These are phyloP conservation scores for Corythornis cristatus DNA, from an alignment of 2,113 vertebrate genomes.

Conservation along the genomic window DNA sequence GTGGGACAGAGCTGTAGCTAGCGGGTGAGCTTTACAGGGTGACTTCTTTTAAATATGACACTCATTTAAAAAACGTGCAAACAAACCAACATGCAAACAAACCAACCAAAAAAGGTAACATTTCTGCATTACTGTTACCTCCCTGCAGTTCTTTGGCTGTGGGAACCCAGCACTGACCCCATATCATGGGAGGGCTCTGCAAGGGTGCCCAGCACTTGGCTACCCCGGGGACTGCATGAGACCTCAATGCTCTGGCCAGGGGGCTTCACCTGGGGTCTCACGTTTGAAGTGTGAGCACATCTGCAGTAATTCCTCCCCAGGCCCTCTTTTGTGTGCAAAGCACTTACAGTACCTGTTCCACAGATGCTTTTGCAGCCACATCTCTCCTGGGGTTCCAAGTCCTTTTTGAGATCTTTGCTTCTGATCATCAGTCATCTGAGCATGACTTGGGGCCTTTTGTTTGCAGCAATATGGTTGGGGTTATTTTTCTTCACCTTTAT, in stretches of 20 bases:
- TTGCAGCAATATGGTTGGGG: not conserved
- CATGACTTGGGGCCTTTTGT: not conserved
- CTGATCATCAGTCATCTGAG: accelerated
- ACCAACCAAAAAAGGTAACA: not conserved
- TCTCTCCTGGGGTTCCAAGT: not conserved
- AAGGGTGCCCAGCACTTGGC: not conserved
- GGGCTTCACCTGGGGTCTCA: not conserved
- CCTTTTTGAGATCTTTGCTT: not conserved
- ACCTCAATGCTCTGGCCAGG: too few relatives aligned
- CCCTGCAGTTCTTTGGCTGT: not conserved
- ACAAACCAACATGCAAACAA: not conserved
- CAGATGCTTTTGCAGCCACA: not conserved
- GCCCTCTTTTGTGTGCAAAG: accelerated
- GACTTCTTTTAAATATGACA: not conserved
- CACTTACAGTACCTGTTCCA: not conserved
- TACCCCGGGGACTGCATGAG: not conserved
- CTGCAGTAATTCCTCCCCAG: not conserved
- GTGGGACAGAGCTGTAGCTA: not conserved
- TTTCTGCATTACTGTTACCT: not conserved
- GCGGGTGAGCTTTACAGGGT: not conserved
- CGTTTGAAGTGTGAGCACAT: accelerated
- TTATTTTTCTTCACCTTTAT: not conserved
- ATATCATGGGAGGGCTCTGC: accelerated
- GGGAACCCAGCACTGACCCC: not conserved
- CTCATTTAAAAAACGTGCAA: not conserved